These are phyloP conservation scores for Bombus polaris DNA, from an alignment of 1,140 invertebrate species.

Conservation along the genomic window DNA sequence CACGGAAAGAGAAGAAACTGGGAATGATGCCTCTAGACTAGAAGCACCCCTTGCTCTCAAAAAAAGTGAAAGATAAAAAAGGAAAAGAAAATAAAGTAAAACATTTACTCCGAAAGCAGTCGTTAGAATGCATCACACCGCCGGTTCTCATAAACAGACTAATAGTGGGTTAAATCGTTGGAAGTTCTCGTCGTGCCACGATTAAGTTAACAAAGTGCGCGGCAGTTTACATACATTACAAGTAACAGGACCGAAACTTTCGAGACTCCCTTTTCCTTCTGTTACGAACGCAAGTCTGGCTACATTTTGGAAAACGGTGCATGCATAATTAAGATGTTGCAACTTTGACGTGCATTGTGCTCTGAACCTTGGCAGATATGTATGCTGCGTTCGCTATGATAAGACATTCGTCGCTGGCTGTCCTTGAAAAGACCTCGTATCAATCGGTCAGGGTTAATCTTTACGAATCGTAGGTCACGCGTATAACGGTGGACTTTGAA, in stretches of 20 bases:
- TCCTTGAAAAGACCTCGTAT: neutral
- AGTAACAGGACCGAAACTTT: constrained; percentile 50
- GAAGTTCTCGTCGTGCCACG: constrained; percentile 9
- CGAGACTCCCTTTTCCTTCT: constrained; percentile 43
- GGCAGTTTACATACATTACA: constrained; percentile 51
- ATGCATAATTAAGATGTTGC: constrained; percentile 7
- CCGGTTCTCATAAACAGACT: constrained; percentile 15
- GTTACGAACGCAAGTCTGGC: neutral
- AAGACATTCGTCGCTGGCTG: neutral
- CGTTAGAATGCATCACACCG: constrained; percentile 12
- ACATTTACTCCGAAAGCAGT: neutral
- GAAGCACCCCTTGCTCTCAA: neutral
- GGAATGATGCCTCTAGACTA: neutral
- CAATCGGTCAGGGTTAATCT: too few species aligned
- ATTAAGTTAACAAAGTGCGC: constrained; percentile 40
- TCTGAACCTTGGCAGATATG: neutral
- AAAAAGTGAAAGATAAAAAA: neutral
- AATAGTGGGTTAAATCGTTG: constrained; percentile 36
- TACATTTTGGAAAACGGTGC: constrained; percentile 5
- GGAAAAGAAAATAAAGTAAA: neutral
- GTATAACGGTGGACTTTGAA: too few species aligned
- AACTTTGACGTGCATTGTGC: neutral
- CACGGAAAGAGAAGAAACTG: neutral
- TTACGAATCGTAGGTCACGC: too few species aligned
- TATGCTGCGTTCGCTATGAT: neutral